These are phyloP conservation scores for Balearica regulorum DNA, from an alignment of 2,797 vertebrate species.

Conservation along the genomic window DNA sequence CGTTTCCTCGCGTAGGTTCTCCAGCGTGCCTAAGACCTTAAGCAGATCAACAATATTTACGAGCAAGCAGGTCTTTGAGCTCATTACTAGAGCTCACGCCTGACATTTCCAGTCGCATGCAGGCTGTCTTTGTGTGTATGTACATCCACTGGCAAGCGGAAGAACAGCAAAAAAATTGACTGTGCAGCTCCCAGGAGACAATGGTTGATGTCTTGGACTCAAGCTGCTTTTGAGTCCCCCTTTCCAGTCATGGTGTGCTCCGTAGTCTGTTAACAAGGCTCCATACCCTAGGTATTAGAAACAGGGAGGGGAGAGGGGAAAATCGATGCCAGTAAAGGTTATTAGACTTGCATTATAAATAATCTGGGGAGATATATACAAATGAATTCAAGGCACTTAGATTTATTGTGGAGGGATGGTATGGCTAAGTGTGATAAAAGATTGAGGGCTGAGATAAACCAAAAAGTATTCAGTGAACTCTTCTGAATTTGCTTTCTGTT, in stretches of 20 bases:
- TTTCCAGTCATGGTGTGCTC: neutral
- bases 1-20: neutral
- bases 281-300: neutral
- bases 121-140: neutral
- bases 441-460: neutral
- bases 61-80: neutral
- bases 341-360: neutral
- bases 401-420: neutral
- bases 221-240: neutral
- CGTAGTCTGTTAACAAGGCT: neutral
- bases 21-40: neutral
- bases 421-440: neutral
- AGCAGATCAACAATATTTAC: neutral
- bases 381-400: neutral
- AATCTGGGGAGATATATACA: neutral
- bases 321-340: neutral
- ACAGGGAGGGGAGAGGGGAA: neutral
- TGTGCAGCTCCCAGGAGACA: neutral
- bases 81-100: neutral
- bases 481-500: neutral
- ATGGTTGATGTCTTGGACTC: rapidly evolving
- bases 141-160: neutral
- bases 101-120: neutral
- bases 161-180: neutral
- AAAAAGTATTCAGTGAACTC: neutral